Percentiles rank a stretch among this genome's conserved stretches.
Evolutionary conservation across 2,113 vertebrate species (phyloP).

Genomic region (Sebastes schlegelii): DNA sequence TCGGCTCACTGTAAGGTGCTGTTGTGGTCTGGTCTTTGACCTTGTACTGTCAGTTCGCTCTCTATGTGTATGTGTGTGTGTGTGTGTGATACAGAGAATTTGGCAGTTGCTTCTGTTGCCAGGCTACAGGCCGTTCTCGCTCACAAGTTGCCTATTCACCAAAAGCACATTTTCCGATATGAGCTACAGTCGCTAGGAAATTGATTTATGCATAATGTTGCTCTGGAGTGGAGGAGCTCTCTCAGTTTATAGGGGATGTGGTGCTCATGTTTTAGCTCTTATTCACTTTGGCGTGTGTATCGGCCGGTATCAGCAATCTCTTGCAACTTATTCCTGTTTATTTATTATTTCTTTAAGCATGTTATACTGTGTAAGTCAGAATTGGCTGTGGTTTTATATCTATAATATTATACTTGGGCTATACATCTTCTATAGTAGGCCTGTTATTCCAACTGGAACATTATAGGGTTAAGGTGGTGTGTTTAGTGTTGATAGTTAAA

Average conservation of each 20-base stretch:
- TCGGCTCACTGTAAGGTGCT: constrained; percentile 8
- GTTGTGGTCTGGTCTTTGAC: constrained; percentile 26
- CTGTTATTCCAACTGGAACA: too few relatives aligned
- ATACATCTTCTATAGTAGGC: too few relatives aligned
- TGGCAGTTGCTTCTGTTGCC: constrained; percentile 50
- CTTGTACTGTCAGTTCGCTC: constrained; percentile 32
- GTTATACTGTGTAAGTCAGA: too few relatives aligned
- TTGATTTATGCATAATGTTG: background rate
- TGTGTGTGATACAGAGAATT: constrained; percentile 9
- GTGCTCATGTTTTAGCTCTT: background rate
- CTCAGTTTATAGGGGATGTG: background rate
- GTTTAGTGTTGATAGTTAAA: too few relatives aligned
- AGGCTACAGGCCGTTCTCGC: constrained; percentile 52
- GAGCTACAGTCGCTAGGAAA: constrained; percentile 13
- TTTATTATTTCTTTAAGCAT: too few relatives aligned
- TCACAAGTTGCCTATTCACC: constrained; percentile 56
- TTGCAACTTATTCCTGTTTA: too few relatives aligned
- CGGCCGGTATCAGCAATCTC: too few relatives aligned
- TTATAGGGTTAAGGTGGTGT: too few relatives aligned
- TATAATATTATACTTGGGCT: too few relatives aligned
- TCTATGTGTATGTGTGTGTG: constrained; percentile 3
- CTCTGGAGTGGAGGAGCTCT: background rate
- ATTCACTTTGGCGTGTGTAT: too few relatives aligned
- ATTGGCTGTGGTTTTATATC: too few relatives aligned
- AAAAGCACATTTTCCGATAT: background rate